Evolutionary conservation across 2,113 vertebrate genomes (phyloP).

Genomic region (Pelmatolapia mariae): DNA sequence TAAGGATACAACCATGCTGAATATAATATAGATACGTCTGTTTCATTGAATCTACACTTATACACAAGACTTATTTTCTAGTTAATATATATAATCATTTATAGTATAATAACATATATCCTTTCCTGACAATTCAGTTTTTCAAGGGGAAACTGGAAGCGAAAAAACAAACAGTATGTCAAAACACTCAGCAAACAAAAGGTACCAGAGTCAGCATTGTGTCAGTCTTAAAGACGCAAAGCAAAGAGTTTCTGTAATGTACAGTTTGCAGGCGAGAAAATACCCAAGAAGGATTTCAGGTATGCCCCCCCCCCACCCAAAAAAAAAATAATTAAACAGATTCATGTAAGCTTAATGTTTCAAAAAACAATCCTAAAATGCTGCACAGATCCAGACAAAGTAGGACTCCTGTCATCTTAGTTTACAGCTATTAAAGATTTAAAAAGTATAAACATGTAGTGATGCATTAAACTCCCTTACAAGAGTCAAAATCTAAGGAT

Average conservation of each 20-base stretch:
- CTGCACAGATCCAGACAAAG: background rate
- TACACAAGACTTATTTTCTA: background rate
- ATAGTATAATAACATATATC: background rate
- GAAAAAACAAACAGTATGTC: background rate
- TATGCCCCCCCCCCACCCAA: background rate
- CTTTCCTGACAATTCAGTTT: background rate
- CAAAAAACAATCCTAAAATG: background rate
- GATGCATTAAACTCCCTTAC: background rate
- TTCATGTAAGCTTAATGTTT: background rate
- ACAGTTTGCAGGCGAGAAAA: background rate
- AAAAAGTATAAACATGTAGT: background rate
- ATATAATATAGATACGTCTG: background rate
- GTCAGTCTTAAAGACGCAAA: slow-evolving; percentile 20
- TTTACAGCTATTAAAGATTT: background rate
- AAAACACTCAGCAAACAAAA: background rate
- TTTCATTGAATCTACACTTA: background rate
- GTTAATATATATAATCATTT: background rate
- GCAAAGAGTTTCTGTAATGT: background rate
- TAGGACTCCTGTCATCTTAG: background rate
- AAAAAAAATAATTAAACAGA: fast-evolving
- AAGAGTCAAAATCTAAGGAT: background rate
- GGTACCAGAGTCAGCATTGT: slow-evolving; percentile 4
- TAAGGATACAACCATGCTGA: background rate
- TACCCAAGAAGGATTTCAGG: background rate
- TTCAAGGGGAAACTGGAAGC: background rate